These are phyloP conservation scores for Notamacropus eugenii DNA, from an alignment of 2,797 vertebrate genomes.

Conservation along the genomic window DNA sequence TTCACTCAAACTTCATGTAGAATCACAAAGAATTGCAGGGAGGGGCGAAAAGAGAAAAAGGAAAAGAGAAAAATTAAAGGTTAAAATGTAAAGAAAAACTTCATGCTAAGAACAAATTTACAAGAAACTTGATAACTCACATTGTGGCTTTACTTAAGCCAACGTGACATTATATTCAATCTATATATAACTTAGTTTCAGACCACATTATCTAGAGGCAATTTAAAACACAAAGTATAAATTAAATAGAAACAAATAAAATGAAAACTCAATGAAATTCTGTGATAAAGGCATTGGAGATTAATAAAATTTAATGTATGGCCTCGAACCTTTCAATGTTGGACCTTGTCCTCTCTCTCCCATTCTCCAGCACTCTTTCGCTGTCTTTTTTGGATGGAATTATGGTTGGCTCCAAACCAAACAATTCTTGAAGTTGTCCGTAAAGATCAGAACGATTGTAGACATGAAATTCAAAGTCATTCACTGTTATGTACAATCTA, in stretches of 20 bases:
- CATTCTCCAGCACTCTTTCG: slow-evolving; percentile 89
- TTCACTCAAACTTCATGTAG: background rate
- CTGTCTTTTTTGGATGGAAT: slow-evolving; percentile 91
- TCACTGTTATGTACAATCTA: slow-evolving; percentile 95
- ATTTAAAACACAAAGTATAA: background rate
- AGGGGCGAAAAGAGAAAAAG: background rate
- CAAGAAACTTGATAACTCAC: background rate
- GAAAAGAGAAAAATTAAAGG: background rate
- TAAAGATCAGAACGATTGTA: slow-evolving; percentile 98
- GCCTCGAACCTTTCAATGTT: slow-evolving; percentile 90
- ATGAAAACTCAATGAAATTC: background rate
- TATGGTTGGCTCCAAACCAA: slow-evolving; percentile 96
- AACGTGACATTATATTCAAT: background rate
- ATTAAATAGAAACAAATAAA: background rate
- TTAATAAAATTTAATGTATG: slow-evolving; percentile 53
- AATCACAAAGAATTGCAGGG: background rate
- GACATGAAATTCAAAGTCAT: slow-evolving; percentile 98
- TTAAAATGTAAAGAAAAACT: background rate
- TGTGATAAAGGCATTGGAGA: slow-evolving; percentile 41
- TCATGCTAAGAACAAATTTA: background rate
- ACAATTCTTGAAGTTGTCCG: slow-evolving; percentile 94
- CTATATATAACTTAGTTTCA: background rate
- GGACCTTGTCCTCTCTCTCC: slow-evolving; percentile 85
- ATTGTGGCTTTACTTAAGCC: background rate
- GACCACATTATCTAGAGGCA: background rate